Conservation (phyloP, 1,140 invertebrate species). For the Diuraphis noxia region DNA sequence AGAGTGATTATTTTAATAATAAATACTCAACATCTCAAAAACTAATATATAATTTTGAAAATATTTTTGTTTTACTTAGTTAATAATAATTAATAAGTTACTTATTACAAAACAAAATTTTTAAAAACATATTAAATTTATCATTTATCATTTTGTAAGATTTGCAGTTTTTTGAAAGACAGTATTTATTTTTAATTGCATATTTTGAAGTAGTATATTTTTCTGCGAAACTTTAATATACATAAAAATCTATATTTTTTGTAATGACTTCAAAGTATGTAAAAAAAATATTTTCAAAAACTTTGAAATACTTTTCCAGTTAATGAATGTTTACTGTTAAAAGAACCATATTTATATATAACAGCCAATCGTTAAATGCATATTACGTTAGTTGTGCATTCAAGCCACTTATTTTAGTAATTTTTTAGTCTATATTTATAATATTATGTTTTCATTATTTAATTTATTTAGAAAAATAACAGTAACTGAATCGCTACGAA, state of each 20-base stretch:
- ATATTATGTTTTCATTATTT: not conserved
- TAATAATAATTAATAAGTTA: too few species aligned
- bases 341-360: not conserved
- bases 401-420: not conserved
- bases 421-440: not conserved
- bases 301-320: not conserved
- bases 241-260: too few species aligned
- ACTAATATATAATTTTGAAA: not conserved
- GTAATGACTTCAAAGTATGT: too few species aligned
- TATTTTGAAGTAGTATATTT: not conserved
- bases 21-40: not conserved
- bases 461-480: not conserved
- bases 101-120: not conserved
- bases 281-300: too few species aligned
- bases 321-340: not conserved
- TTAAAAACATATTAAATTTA: not conserved
- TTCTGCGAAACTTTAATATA: too few species aligned
- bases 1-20: not conserved
- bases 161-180: not conserved
- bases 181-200: not conserved
- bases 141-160: not conserved
- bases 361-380: not conserved
- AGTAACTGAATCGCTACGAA: not conserved
- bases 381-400: not conserved
- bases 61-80: not conserved